These are phyloP conservation scores for Scaptomyza flava DNA, from an alignment of 2,888 invertebrate genomes.

Conservation along the genomic window DNA sequence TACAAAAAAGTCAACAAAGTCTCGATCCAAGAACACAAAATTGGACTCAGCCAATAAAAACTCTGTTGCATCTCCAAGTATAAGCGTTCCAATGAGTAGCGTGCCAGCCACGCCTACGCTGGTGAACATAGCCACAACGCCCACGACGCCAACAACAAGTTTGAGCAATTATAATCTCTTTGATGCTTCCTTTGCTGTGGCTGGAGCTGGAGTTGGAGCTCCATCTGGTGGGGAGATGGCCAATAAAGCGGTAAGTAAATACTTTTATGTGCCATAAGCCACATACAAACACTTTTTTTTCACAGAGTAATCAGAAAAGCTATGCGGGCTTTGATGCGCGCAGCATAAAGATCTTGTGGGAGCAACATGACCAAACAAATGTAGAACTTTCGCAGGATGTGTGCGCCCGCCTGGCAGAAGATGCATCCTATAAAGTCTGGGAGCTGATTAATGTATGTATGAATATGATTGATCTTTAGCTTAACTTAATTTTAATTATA, in stretches of 20 bases:
- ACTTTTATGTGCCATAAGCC: rapidly evolving
- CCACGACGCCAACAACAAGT: constrained; percentile 75
- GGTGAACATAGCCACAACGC: constrained; percentile 67
- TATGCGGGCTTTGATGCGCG: constrained; percentile 82
- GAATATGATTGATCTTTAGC: not conserved
- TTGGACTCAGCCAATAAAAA: constrained; percentile 54
- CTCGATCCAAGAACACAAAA: constrained; percentile 79
- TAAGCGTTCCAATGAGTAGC: constrained; percentile 47
- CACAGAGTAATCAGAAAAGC: constrained; percentile 74
- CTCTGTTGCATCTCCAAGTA: constrained; percentile 18
- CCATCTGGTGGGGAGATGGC: constrained; percentile 44
- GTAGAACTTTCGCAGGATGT: constrained; percentile 82
- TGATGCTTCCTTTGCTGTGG: constrained; percentile 65
- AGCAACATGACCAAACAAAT: constrained; percentile 83
- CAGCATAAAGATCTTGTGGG: constrained; percentile 84
- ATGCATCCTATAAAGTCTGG: constrained; percentile 84
- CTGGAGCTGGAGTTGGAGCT: constrained; percentile 41
- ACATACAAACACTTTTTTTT: not conserved
- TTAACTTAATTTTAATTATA: not conserved
- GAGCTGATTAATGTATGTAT: constrained; percentile 82
- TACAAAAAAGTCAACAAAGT: constrained; percentile 81
- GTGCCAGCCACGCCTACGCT: constrained; percentile 54
- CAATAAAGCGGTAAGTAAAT: constrained; percentile 44
- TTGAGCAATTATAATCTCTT: constrained; percentile 66
- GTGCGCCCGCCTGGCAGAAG: constrained; percentile 82